Conservation (phyloP, 2,113 vertebrate species). For the Solea solea region DNA sequence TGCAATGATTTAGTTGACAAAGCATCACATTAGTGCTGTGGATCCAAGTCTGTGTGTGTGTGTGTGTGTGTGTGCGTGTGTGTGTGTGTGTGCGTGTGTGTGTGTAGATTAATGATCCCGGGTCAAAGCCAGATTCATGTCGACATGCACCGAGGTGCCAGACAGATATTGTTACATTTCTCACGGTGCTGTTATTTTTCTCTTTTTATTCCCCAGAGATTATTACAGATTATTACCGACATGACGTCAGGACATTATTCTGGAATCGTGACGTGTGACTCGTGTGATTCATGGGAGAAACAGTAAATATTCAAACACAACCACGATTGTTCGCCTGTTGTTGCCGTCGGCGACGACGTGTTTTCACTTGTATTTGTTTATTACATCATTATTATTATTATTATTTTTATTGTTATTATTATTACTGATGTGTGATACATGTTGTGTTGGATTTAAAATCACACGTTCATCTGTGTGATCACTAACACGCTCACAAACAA, state of each 20-base stretch:
- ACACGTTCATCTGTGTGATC: too few species aligned
- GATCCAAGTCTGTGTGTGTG: constrained; percentile 56
- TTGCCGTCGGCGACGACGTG: too few species aligned
- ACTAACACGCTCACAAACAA: too few species aligned
- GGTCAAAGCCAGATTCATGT: constrained; percentile 61
- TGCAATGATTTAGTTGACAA: constrained; percentile 77
- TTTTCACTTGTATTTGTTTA: too few species aligned
- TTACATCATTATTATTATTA: too few species aligned
- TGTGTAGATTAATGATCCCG: constrained; percentile 62
- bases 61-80: constrained; percentile 44
- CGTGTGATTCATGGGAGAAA: constrained; percentile 30
- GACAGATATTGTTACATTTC: constrained; percentile 59
- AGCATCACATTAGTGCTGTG: constrained; percentile 66
- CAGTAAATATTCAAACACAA: constrained; percentile 33
- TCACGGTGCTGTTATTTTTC: constrained; percentile 29
- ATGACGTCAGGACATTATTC: constrained; percentile 13
- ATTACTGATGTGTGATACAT: too few species aligned
- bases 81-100: neutral
- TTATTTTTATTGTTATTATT: too few species aligned
- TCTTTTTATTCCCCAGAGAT: constrained; percentile 35
- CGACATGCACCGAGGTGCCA: constrained; percentile 61
- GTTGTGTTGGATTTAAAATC: too few species aligned
- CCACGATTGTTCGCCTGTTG: constrained; percentile 3
- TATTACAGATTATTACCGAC: constrained; percentile 30
- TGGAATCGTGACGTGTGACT: constrained; percentile 9